Conservation (phyloP, 2,888 invertebrate species). For the Atethmia centrago region DNA sequence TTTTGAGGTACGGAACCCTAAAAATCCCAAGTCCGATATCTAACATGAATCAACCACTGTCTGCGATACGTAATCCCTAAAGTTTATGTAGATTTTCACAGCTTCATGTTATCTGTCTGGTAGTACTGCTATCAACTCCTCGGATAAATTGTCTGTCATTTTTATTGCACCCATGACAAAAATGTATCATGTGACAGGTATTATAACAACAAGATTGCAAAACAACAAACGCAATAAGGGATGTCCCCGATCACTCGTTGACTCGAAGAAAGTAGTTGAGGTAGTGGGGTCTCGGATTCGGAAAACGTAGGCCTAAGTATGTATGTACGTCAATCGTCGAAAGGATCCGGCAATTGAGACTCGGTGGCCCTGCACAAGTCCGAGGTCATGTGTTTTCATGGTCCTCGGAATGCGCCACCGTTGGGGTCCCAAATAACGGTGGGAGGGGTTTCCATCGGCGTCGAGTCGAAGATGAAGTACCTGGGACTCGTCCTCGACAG, state of each 20-base stretch:
- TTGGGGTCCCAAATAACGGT: no score
- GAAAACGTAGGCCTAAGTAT: background rate
- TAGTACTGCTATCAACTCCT: constrained; percentile 10
- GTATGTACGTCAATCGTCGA: no score
- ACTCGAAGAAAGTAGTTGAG: constrained; percentile 10
- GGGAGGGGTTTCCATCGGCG: no score
- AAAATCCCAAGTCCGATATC: constrained; percentile 19
- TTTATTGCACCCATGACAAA: constrained; percentile 9
- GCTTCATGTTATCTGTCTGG: constrained; percentile 32
- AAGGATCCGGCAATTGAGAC: no score
- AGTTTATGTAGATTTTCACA: constrained; percentile 26
- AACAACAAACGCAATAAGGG: constrained; percentile 1
- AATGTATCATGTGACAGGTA: constrained; percentile 20
- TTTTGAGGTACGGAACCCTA: no score
- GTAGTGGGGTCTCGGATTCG: background rate
- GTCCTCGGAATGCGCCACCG: no score
- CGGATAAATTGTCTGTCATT: constrained; percentile 4
- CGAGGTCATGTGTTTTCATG: no score
- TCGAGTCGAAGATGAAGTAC: no score
- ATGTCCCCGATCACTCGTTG: background rate
- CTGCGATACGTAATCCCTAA: constrained; percentile 19
- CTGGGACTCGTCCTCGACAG: no score
- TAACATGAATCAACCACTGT: constrained; percentile 17
- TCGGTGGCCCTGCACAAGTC: no score
- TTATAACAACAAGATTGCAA: constrained; percentile 3